phyloP scores from a whole-genome alignment of 2,797 vertebrate genomes.

The Microchirus variegatus region DNA sequence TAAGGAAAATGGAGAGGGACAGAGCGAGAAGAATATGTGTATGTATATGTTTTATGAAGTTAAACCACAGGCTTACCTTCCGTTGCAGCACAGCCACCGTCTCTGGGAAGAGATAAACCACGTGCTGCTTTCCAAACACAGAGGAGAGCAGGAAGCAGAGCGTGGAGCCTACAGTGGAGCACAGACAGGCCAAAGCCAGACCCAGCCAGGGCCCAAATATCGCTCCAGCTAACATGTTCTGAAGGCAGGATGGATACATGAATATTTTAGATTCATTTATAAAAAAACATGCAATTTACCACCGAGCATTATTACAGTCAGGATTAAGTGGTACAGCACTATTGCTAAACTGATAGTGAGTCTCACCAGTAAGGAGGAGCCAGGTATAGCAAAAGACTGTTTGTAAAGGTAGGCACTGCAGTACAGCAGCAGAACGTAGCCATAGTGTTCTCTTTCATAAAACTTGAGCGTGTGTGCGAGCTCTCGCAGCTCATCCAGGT shows the following conservation, averaged over 20 bases:
- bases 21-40: not conserved
- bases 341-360: no score
- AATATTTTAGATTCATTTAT: not conserved
- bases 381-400: conserved; percentile 95
- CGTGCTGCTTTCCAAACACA: conserved; percentile 87
- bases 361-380: conserved; percentile 93
- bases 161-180: conserved; percentile 89
- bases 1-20: not conserved
- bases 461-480: conserved; percentile 86
- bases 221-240: conserved; percentile 93
- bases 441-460: conserved; percentile 87
- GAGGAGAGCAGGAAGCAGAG: conserved; percentile 91
- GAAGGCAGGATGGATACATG: not conserved
- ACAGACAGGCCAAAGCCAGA: conserved; percentile 86
- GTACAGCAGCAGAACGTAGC: conserved; percentile 90
- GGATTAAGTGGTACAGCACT: no score
- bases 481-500: conserved; percentile 89
- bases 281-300: no score
- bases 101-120: conserved; percentile 86
- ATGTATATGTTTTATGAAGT: not conserved
- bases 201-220: conserved; percentile 95
- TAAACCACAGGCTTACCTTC: conserved; percentile 80
- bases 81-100: conserved; percentile 89
- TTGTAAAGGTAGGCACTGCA: conserved; percentile 96
- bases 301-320: no score